Base-by-base conservation (phyloP, 2,113 vertebrate genomes). In the Tauraco erythrolophus region DNA sequence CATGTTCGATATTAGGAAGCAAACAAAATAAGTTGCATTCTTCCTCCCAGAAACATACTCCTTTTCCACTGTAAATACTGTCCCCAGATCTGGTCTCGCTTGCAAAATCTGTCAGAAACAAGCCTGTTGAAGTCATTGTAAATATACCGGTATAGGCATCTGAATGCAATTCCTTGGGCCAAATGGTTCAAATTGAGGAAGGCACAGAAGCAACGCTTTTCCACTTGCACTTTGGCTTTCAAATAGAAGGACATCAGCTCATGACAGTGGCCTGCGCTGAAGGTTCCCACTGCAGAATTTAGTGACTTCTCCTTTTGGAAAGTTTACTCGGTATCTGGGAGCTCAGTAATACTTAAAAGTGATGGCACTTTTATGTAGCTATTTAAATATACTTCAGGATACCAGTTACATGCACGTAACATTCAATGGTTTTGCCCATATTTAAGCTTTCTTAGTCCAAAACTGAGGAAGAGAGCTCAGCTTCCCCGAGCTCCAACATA, bases 261-360 rank as follows among this genome's bases (percentile, higher is more conserved):
- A 18, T 50, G 31, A 54, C 25, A 70, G 19, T 1, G 4, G 2
- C 27, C 30, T 48, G 24, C 2, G 1, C 35, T 1, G 3, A 71
- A 48, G 43, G 22, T 30, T 53, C 48, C 33, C 14, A 33, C 7
- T 53, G 28, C 0, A 0, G 24, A 53, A 69, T 74, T 43, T 0
- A 0, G 10, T 11, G 54, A 27, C 24, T 43, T 78, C 7, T 30
- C 27, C 23, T 61, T 89, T 64, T n/a, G 21, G 23, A 41, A 84
- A 78, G 50, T 70, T 84, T 74, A 71, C 17, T 4, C 10, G 3
- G 11, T 53, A 48, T 19, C 31, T 60, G 27, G 35, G 15, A 78
- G 57, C 53, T 92, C 72, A 54, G 24, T 11, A 85, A 48, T 27
- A 27, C n/a, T 69, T 69, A 31, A 57, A 58, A 71, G 11, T 9